Evolutionary conservation across 2,888 invertebrate genomes (phyloP).

Genomic region (Cosmia pyralina): DNA sequence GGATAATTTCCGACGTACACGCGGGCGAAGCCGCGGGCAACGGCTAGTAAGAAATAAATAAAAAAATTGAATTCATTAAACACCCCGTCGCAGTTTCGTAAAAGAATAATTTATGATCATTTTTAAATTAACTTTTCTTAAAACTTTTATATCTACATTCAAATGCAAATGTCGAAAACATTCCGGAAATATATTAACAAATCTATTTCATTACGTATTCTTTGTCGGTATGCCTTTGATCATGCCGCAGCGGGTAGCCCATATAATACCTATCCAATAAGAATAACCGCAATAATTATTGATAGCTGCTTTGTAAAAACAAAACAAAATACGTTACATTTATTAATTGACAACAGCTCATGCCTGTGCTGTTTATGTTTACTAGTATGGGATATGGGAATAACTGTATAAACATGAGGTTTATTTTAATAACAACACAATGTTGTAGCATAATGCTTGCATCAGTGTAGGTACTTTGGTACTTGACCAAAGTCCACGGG

Average conservation of each 20-base stretch:
- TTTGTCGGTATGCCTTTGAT: conserved; percentile 59
- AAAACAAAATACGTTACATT: conserved; percentile 51
- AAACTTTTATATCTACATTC: conserved; percentile 21
- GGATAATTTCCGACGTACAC: no score
- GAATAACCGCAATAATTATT: conserved; percentile 59
- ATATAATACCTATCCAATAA: conserved; percentile 57
- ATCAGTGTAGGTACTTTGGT: conserved; percentile 7
- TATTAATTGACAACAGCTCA: conserved; percentile 39
- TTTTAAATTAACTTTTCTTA: conserved; percentile 19
- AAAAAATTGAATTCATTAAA: conserved; percentile 6
- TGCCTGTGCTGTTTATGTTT: conserved; percentile 26
- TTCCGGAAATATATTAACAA: conserved; percentile 41
- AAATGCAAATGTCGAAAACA: conserved; percentile 38
- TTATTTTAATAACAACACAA: conserved; percentile 2
- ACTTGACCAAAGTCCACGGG: conserved; percentile 1
- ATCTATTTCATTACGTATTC: conserved; percentile 39
- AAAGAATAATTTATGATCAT: conserved; percentile 46
- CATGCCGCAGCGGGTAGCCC: conserved; percentile 44
- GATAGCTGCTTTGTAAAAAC: conserved; percentile 49
- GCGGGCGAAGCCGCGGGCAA: no score
- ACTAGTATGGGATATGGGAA: conserved; percentile 9
- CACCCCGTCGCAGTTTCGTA: conserved; percentile 4
- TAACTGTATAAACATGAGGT: conserved; percentile 18
- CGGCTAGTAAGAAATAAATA: conserved; percentile 2
- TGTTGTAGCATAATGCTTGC: background rate